Base-by-base conservation (phyloP, 2,888 invertebrate genomes). In the Melipona bicolor region DNA sequence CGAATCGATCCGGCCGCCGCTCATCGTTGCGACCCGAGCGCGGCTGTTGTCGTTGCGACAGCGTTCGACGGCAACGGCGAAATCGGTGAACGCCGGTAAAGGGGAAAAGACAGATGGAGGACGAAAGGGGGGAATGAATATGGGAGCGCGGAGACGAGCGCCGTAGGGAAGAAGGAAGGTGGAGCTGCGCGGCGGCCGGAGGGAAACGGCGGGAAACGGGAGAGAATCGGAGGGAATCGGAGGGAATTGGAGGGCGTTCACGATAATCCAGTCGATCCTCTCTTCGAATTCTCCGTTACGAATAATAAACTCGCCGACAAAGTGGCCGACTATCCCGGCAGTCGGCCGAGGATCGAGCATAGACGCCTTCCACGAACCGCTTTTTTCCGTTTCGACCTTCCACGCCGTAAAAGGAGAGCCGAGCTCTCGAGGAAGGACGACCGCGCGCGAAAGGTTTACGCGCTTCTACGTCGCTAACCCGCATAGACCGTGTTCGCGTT, bases 281-380 rank as follows among this genome's bases (percentile, higher is more conserved):
- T 81, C 32, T 69, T 83, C 83, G 77, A 81, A 84, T 87, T 86
- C 84, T 84, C 78, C 82, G 85, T 90, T 88, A 90, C 87, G 90
- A 91, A 90, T 90, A 90, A 91, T 90, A 91, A 91, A 90, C 87
- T 86, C 67, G 90, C 91, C 91, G 90, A 91, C 90, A 91, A 91
- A 91, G 91, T 89, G 87, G 79, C 85, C 77, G 86, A 76, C 81
- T 75, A 72, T 72, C 56, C 80, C 68, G 74, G 79, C 81, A 81
- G 72, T 72, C 71, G 81, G 61, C 79, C 79, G 64, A 67, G 84
- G 78, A 84, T 84, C 77, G 82, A 59, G 71, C 82, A 85, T 85
- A 78, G 82, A 84, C 86, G 86, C 81, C 84, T 86, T 87, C 86
- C 84, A 84, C 77, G 86, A 86, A 86, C 84, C 77, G 79, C 73